A percentile compares a stretch with the other conserved stretches of the same genome.
phyloP scores from a whole-genome alignment of 2,113 vertebrate genomes.

The Riparia riparia region DNA sequence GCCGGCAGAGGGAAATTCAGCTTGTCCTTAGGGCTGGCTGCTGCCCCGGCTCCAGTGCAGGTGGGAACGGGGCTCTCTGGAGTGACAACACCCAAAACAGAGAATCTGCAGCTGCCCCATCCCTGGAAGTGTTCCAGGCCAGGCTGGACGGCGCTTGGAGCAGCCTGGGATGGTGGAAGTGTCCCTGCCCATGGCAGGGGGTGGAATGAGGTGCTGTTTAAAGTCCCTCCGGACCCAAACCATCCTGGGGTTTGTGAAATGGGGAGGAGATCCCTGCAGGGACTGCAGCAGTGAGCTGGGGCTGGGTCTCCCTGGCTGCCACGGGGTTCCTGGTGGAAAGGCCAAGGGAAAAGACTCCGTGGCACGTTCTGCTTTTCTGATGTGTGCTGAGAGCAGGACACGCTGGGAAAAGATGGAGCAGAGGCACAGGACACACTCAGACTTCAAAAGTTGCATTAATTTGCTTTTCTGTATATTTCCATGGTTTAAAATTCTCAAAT shows the following conservation, averaged over 20 bases:
- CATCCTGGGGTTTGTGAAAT: not conserved
- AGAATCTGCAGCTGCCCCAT: rapidly evolving
- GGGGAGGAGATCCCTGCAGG: not conserved
- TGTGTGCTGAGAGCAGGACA: not conserved
- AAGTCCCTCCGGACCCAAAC: not conserved
- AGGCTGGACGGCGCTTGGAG: rapidly evolving
- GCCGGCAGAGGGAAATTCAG: not conserved
- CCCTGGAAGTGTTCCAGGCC: not conserved
- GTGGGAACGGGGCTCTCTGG: not conserved
- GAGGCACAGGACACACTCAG: rapidly evolving
- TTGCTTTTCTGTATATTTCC: not conserved
- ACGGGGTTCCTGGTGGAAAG: not conserved
- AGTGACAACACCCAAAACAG: rapidly evolving
- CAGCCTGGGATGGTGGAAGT: rapidly evolving
- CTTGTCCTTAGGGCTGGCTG: not conserved
- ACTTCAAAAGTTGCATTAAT: not conserved
- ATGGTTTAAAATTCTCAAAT: not conserved
- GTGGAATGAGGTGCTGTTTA: not conserved
- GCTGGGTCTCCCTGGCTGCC: not conserved
- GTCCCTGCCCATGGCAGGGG: not conserved
- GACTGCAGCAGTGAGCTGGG: not conserved
- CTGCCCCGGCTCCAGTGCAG: not conserved
- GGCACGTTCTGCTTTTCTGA: not conserved
- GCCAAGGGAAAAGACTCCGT: not conserved
- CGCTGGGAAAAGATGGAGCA: not conserved